Evolutionary conservation across 2,113 vertebrate genomes (phyloP), one percentile per base, ranked within the genome.

Genomic region (Tretioscincus oriximinensis): DNA sequence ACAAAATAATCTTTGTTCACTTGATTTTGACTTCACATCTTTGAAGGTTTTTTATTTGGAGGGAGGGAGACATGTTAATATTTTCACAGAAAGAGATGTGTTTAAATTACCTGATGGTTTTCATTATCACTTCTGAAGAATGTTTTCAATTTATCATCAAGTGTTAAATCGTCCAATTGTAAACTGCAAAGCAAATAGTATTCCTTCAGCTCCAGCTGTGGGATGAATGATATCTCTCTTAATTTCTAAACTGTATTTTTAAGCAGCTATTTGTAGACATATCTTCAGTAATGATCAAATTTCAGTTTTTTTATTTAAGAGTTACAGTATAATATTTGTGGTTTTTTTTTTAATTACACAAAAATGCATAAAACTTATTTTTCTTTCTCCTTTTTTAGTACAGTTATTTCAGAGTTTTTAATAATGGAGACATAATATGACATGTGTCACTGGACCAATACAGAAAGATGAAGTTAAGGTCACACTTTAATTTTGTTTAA

Each of bases 101-200:
- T 12, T 31, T 58, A 65, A 81, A 41, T 58, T 10, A n/a, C 29
- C 66, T 81, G 41, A 29, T 54, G 22, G 8, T 81, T 26, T 68
- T 75, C 49, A 45, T 76, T 76, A 75, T 69, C 69, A 73, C 28
- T 20, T 22, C 12, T 61, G 51, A 69, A 35, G 28, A 69, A 81
- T 76, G 24, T 69, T 76, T 81, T 75, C 20, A 6, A 68, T 51
- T 75, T 81, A 22, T 26, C 16, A 41, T 68, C 49, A 45, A 47
- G 26, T 76, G 73, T 81, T 69, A 75, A 75, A 81, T 68, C 64
- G 24, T 58, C 49, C 68, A n/a, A 73, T 28, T 60, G 64, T 68
- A 60, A 81, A 81, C 49, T 41, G 72, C 12, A 24, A 81, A 31
- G 20, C 73, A 76, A 68, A 76, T 81, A 35, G 26, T 28, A 21